phyloP scores from a whole-genome alignment of 1,140 invertebrate species.

The Coboldia fuscipes region DNA sequence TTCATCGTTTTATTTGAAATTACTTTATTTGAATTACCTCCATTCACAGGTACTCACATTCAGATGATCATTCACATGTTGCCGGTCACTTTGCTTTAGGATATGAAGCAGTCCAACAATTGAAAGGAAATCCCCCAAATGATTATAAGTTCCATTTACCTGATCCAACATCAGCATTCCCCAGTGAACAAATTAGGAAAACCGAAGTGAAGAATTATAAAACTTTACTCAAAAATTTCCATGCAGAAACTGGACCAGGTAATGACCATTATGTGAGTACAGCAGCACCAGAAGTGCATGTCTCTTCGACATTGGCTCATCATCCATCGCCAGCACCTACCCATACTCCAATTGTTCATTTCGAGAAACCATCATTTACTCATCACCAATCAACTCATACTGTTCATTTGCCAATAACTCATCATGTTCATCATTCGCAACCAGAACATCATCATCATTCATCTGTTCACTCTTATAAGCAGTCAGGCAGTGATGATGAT shows the following conservation, averaged over 20 bases:
- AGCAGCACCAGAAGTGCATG: too few species aligned
- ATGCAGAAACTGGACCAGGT: too few species aligned
- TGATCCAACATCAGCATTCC: background rate
- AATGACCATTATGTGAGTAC: too few species aligned
- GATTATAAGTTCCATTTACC: background rate
- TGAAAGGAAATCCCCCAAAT: conserved; percentile 13
- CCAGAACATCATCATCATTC: background rate
- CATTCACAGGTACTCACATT: conserved; percentile 4
- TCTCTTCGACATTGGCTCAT: too few species aligned
- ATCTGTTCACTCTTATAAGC: background rate
- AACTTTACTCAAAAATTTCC: too few species aligned
- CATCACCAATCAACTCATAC: too few species aligned
- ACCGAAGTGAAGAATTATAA: background rate
- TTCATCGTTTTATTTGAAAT: conserved; percentile 5
- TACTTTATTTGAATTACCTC: background rate
- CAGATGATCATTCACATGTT: conserved; percentile 19
- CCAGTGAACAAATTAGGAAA: background rate
- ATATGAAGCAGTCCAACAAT: conserved; percentile 26
- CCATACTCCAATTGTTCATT: too few species aligned
- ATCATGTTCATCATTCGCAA: background rate
- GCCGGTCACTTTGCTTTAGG: conserved; percentile 28
- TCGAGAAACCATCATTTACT: too few species aligned
- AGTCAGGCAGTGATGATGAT: background rate
- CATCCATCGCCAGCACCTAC: too few species aligned
- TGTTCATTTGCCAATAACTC: too few species aligned